phyloP scores from a whole-genome alignment of 92 coral and sea anemone genomes.

The Plumapathes pennacea region DNA sequence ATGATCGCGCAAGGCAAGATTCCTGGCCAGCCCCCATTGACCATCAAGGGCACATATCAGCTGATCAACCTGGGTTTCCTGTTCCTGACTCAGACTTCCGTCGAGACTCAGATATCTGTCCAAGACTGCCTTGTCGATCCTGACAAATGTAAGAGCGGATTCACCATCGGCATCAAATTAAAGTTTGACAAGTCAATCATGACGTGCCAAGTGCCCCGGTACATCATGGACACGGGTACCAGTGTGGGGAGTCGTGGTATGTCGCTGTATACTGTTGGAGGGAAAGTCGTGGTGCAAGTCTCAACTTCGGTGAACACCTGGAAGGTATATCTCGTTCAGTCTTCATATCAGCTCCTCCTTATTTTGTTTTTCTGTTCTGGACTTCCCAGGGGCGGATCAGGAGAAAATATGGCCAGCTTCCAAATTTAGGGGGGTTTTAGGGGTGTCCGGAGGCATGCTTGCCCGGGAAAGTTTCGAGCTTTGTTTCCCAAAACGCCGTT shows the following conservation, averaged over 20 bases:
- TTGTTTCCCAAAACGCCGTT: too few species aligned
- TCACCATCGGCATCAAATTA: constrained; percentile 83
- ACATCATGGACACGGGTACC: constrained; percentile 82
- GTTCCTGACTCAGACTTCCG: constrained; percentile 65
- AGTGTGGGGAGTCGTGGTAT: constrained; percentile 73
- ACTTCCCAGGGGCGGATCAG: too few species aligned
- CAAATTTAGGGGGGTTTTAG: too few species aligned
- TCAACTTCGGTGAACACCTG: constrained; percentile 57
- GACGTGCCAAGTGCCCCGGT: constrained; percentile 63
- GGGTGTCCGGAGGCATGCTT: too few species aligned
- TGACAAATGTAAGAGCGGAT: constrained; percentile 58
- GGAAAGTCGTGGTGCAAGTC: constrained; percentile 53
- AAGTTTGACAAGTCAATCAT: constrained; percentile 54
- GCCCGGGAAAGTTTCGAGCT: too few species aligned
- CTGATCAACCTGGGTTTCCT: constrained; percentile 72
- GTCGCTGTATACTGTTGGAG: constrained; percentile 70
- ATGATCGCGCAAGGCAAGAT: constrained; percentile 55
- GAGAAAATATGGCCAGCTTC: too few species aligned
- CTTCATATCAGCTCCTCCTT: not conserved
- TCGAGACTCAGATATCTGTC: constrained; percentile 46
- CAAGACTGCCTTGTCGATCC: constrained; percentile 77
- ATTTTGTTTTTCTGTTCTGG: not conserved
- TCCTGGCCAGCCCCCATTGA: constrained; percentile 68
- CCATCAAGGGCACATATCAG: constrained; percentile 58
- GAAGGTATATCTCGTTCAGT: constrained; percentile 57